Percentiles rank a stretch among this genome's conserved stretches.
phyloP scores from a whole-genome alignment of 2,797 vertebrate species.

The Florisuga fusca region DNA sequence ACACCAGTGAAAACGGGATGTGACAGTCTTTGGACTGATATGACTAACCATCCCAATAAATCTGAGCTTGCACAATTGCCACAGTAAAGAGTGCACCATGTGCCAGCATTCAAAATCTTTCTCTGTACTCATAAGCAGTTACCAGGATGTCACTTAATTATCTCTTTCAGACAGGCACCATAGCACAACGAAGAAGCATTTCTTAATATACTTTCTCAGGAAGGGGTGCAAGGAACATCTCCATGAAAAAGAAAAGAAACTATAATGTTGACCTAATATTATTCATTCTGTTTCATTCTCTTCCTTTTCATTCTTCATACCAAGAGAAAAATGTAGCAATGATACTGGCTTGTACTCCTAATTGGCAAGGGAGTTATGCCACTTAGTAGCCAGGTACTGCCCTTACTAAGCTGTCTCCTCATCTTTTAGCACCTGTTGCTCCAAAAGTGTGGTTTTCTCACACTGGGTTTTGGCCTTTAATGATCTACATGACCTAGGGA shows the following conservation, averaged over 20 bases:
- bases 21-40: conserved; percentile 66
- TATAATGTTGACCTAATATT: background rate
- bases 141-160: conserved; percentile 60
- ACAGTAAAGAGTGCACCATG: conserved; percentile 12
- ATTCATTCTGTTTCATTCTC: background rate
- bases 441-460: background rate
- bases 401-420: background rate
- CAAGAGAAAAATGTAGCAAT: background rate
- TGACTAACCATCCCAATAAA: conserved; percentile 57
- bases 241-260: background rate
- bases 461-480: background rate
- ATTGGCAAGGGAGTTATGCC: background rate
- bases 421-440: background rate
- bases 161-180: background rate
- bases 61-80: conserved; percentile 62
- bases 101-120: conserved; percentile 31
- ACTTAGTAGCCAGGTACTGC: background rate
- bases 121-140: conserved; percentile 19
- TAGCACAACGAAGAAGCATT: background rate
- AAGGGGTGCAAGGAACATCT: background rate
- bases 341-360: background rate
- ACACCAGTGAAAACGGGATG: conserved; percentile 61
- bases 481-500: background rate
- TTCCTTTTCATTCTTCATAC: background rate
- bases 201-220: conserved; percentile 18